phyloP scores from a whole-genome alignment of 2,797 vertebrate genomes.

The Rhodeus uyekii region DNA sequence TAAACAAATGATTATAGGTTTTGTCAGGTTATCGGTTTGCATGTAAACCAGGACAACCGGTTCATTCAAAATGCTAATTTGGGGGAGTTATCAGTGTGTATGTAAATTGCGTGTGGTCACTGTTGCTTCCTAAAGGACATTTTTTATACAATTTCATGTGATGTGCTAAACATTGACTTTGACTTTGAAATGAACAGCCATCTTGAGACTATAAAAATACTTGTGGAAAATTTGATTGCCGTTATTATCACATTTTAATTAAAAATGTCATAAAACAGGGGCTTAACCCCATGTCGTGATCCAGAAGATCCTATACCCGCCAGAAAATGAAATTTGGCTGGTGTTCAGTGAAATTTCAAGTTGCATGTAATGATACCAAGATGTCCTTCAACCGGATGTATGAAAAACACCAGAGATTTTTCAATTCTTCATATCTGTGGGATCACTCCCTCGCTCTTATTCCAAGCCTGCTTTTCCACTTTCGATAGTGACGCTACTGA shows the following conservation, averaged over 20 bases:
- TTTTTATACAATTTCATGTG: not conserved
- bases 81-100: not conserved
- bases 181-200: not conserved
- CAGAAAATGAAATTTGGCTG: not conserved
- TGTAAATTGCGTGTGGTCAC: not conserved
- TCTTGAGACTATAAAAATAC: not conserved
- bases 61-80: not conserved
- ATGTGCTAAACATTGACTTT: not conserved
- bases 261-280: not conserved
- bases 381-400: not conserved
- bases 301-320: not conserved
- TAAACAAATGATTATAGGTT: too few relatives aligned
- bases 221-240: not conserved
- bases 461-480: slow-evolving; percentile 17
- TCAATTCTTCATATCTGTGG: slow-evolving; percentile 28
- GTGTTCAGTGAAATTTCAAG: not conserved
- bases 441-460: slow-evolving; percentile 5
- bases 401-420: slow-evolving; percentile 22
- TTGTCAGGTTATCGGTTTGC: not conserved
- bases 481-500: not conserved
- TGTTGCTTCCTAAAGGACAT: not conserved
- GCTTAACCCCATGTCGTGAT: not conserved
- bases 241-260: slow-evolving; percentile 12
- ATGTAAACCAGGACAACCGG: not conserved
- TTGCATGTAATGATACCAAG: not conserved